Base-by-base conservation (phyloP, 2,113 vertebrate genomes). In the Acanthisitta chloris region DNA sequence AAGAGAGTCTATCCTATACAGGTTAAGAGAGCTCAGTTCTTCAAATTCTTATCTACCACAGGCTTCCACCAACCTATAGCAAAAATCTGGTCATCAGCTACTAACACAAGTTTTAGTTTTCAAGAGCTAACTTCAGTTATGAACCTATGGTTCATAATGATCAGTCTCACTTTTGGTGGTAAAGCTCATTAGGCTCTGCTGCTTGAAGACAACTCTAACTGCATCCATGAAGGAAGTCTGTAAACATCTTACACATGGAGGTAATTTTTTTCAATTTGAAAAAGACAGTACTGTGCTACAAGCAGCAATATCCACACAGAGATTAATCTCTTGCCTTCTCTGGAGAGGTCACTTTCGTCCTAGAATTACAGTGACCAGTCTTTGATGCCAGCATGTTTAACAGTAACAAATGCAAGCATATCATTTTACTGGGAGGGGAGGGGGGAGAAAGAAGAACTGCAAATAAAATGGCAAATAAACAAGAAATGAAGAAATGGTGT, bases 361-460 rank as follows among this genome's bases (percentile, higher is more conserved):
- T 42, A 45, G 3, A 29, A 51, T 43, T 58, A 42, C 13, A 55
- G 14, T 16, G 17, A 14, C 29, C 48, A 14, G 15, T 14, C n/a
- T 17, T 45, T 49, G 8, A 42, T 42, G 34, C 49, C 33, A 51
- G 7, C 42, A 29, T 81, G 7, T 66, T 78, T 21, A 76, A 42
- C 12, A 40, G 15, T 45, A 67, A 74, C 14, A 85, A 92, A 90
- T 15, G 9, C 15, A 79, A 38, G 17, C 70, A 40, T 8, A 20
- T 4, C 1, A 42, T 87, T 85, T 49, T 88, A 49, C 8, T 48
- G 54, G 2, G 4, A 7, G 23, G 45, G 0, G 0, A 17, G 17
- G 0, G 0, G 16, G 17, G 31, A 24, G 15, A 16, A 26, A 1
- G 7, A 40, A 54, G 3, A 36, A 2, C 24, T 42, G 7, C 21